phyloP scores from a whole-genome alignment of 2,113 vertebrate genomes.

The Mohoua ochrocephala region DNA sequence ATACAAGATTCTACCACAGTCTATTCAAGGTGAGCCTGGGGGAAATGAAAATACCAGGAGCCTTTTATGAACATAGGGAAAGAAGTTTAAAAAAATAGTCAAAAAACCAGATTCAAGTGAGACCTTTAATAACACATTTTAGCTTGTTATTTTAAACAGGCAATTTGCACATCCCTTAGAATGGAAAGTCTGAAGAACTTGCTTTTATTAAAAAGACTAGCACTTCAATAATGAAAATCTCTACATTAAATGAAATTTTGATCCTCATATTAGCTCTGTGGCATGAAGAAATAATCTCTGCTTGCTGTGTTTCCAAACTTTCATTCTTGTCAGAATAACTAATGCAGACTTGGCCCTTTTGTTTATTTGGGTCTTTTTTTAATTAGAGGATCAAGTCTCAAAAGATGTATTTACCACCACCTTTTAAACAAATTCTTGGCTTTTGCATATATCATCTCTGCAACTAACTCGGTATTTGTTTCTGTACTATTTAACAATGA shows the following conservation, averaged over 20 bases:
- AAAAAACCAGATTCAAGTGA: neutral
- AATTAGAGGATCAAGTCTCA: neutral
- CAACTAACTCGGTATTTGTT: neutral
- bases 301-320: neutral
- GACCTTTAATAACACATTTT: neutral
- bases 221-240: neutral
- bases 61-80: neutral
- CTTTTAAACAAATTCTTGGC: neutral
- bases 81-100: neutral
- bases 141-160: neutral
- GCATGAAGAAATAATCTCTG: neutral
- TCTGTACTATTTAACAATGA: neutral
- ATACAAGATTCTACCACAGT: neutral
- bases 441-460: neutral
- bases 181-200: neutral
- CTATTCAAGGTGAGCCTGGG: neutral
- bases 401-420: neutral
- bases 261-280: neutral
- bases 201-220: neutral
- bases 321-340: neutral
- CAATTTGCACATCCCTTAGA: neutral
- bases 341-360: neutral
- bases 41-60: neutral
- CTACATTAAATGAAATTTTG: neutral
- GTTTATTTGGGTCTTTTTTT: neutral